A percentile compares a stretch with the other conserved stretches of the same genome.
Conservation (phyloP, 2,797 vertebrate species). For the Lacerta bilineata region DNA sequence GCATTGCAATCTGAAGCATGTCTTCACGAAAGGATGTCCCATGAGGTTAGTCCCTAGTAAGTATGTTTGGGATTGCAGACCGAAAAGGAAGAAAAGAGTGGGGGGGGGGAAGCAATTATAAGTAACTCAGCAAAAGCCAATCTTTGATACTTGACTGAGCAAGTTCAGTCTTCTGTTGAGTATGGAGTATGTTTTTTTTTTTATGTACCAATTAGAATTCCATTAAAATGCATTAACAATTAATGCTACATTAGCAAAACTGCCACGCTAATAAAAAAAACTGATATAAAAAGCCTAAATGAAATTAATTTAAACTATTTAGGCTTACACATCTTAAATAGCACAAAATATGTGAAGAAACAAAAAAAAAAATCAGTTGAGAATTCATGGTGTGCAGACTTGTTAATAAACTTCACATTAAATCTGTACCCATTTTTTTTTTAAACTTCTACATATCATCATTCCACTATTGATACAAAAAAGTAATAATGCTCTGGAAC, state of each 20-base stretch:
- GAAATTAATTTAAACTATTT: constrained; percentile 5
- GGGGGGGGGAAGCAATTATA: too few relatives aligned
- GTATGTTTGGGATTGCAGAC: constrained; percentile 14
- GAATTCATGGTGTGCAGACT: constrained; percentile 1
- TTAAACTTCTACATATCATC: constrained; percentile 14
- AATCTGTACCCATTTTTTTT: not conserved
- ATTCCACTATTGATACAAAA: constrained; percentile 1
- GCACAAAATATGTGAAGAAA: not conserved
- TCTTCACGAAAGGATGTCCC: not conserved
- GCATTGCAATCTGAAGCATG: not conserved
- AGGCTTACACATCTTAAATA: not conserved
- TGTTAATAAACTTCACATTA: constrained; percentile 40
- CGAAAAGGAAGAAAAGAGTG: not conserved
- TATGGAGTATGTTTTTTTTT: constrained; percentile 17
- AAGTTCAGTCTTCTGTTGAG: constrained; percentile 25
- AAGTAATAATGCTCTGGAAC: constrained; percentile 26
- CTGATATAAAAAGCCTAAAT: constrained; percentile 4
- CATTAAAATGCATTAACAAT: constrained; percentile 46
- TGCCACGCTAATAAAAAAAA: constrained; percentile 18
- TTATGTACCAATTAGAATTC: constrained; percentile 33
- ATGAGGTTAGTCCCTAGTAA: not conserved
- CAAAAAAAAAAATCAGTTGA: constrained; percentile 1
- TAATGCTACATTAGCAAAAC: constrained; percentile 43
- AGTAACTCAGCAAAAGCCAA: constrained; percentile 25
- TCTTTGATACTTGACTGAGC: not conserved